Percentiles rank a stretch among this genome's conserved stretches.
Evolutionary conservation across 2,797 vertebrate species (phyloP).

Genomic region (Molossus alvarezi): DNA sequence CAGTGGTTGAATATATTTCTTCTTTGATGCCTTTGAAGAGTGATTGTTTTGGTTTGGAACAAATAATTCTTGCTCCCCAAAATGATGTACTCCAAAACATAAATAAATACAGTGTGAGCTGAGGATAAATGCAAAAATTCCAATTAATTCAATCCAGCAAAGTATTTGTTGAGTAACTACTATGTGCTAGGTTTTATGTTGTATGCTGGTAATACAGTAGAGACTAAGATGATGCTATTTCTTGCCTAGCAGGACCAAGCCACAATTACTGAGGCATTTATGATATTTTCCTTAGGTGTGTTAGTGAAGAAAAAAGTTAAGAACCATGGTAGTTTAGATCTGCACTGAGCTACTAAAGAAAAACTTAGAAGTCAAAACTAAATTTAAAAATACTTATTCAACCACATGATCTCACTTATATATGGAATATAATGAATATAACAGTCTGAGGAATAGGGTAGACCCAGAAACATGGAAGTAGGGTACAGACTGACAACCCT

Average conservation of each 20-base stretch:
- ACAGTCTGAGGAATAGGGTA: no score
- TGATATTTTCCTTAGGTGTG: neutral
- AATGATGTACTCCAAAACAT: neutral
- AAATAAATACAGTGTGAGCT: neutral
- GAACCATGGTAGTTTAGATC: neutral
- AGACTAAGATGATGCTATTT: neutral
- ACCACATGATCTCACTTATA: no score
- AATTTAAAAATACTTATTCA: neutral
- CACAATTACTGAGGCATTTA: neutral
- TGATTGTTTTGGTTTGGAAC: conserved; percentile 7
- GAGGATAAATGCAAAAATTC: neutral
- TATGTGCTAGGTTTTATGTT: neutral
- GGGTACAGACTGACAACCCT: no score
- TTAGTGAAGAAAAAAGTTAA: neutral
- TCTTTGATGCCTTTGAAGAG: conserved; percentile 6
- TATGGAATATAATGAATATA: no score
- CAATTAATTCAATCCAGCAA: neutral
- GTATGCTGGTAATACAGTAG: neutral
- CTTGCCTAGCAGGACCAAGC: neutral
- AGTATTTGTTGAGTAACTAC: neutral
- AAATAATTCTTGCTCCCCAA: conserved; percentile 39
- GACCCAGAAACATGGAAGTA: no score
- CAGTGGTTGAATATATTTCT: neutral
- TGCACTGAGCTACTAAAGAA: neutral
- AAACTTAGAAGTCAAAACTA: conserved; percentile 25